Base-by-base conservation (phyloP, 2,797 vertebrate species). In the Nothura maculosa region DNA sequence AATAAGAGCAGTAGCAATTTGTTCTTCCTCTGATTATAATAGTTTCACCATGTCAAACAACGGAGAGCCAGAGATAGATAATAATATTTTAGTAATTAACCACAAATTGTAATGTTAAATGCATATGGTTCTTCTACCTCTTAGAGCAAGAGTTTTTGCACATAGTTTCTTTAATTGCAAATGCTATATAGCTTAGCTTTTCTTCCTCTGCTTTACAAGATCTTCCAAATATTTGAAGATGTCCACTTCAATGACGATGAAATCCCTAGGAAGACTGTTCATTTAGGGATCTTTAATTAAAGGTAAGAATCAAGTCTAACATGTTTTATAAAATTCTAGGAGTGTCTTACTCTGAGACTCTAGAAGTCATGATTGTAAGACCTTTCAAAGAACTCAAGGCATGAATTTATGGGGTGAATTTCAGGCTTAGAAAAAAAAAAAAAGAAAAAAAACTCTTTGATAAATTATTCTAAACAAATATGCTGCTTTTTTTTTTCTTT, bases 251-350 rank as follows among this genome's bases (percentile, higher is more conserved):
- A 14, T 22, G 24, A 21, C 36, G 73, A 58, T 34, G 50, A 40
- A 54, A n/a, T 64, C 82, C 17, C 36, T 32, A 64, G 61, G 91
- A 45, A 68, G 30, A 24, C 7, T 55, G 52, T 55, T 86, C 17
- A 36, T 73, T 83, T 68, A 61, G 89, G n/a, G 20, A 40, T 66
- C 67, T 92, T 87, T 74, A 91, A 89, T 74, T 75, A 67, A 67
- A 73, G 28, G 12, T 16, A 60, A 10, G 27, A 84, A 67, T 66
- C 60, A 67, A 30, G 38, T 66, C 22, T 16, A 62, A 30, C 22
- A 18, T 45, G 36, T 18, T 42, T 62, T 38, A 55, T 0, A 72
- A 76, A 32, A 6, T 85, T 87, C 25, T 42, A 73, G n/a, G 12
- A 34, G 10, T 17, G 15, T 16, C 18, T 7, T n/a, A 9, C 5